phyloP scores from a whole-genome alignment of 2,888 invertebrate species.

The Protodeltote pygarga region DNA sequence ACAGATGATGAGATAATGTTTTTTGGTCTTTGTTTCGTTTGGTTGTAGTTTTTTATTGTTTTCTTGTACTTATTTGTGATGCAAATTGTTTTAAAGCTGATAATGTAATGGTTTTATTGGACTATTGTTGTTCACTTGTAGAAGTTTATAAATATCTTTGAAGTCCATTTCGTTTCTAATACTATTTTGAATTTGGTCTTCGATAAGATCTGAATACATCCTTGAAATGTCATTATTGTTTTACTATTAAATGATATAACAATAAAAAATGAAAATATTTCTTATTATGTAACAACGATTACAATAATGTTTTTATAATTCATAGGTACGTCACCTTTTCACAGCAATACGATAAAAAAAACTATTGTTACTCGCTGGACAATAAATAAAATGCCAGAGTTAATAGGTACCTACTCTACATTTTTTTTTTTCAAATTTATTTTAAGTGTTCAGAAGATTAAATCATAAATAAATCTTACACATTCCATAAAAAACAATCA shows the following conservation, averaged over 20 bases:
- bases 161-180: neutral
- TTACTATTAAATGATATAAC: no score
- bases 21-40: conserved; percentile 53
- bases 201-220: no score
- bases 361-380: no score
- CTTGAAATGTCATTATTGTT: no score
- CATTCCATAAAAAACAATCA: conserved; percentile 8
- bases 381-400: no score
- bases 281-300: no score
- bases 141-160: neutral
- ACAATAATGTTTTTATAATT: no score
- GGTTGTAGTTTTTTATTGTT: conserved; percentile 46
- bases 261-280: no score
- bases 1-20: conserved; percentile 69
- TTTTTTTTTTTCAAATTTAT: neutral
- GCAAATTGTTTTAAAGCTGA: conserved; percentile 28
- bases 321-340: no score
- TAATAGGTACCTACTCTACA: no score
- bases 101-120: conserved; percentile 1
- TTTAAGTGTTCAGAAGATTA: neutral
- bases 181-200: no score
- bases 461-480: conserved; percentile 6
- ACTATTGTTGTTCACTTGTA: neutral
- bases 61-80: conserved; percentile 28
- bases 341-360: no score